A percentile compares a stretch with the other conserved stretches of the same genome.
Conservation (phyloP, 2,888 invertebrate species). For the Linyphia triangularis region DNA sequence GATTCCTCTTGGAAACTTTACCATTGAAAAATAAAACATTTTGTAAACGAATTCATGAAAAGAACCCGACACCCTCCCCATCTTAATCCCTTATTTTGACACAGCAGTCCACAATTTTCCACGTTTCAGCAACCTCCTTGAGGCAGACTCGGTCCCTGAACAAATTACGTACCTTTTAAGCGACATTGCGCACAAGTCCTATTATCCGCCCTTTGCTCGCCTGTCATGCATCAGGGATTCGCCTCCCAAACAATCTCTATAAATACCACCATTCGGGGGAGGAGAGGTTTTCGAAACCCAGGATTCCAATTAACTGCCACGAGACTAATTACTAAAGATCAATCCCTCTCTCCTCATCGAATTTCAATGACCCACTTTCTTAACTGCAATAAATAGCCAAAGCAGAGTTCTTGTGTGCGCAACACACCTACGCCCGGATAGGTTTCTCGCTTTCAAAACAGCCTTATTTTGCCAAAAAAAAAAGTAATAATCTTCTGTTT, state of each 20-base stretch:
- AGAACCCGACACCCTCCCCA: no score
- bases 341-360: background rate
- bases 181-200: slow-evolving; percentile 29
- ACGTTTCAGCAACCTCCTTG: slow-evolving; percentile 11
- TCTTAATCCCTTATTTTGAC: background rate
- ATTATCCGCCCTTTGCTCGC: slow-evolving; percentile 40
- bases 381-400: background rate
- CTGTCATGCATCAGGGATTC: slow-evolving; percentile 30
- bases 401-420: slow-evolving; percentile 22
- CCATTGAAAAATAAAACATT: no score
- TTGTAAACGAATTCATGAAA: no score
- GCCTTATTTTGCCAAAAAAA: slow-evolving; percentile 20
- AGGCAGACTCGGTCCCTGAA: background rate
- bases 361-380: slow-evolving; percentile 54
- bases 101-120: background rate
- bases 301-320: slow-evolving; percentile 15
- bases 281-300: slow-evolving; percentile 17
- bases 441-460: slow-evolving; percentile 18
- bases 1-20: no score
- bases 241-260: slow-evolving; percentile 29
- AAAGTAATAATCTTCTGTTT: background rate
- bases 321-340: slow-evolving; percentile 48
- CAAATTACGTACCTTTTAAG: slow-evolving; percentile 1
- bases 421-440: slow-evolving; percentile 37
- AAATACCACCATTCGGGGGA: slow-evolving; percentile 5